Base-by-base conservation (phyloP, 2,888 invertebrate species). In the Orgyia antiqua region DNA sequence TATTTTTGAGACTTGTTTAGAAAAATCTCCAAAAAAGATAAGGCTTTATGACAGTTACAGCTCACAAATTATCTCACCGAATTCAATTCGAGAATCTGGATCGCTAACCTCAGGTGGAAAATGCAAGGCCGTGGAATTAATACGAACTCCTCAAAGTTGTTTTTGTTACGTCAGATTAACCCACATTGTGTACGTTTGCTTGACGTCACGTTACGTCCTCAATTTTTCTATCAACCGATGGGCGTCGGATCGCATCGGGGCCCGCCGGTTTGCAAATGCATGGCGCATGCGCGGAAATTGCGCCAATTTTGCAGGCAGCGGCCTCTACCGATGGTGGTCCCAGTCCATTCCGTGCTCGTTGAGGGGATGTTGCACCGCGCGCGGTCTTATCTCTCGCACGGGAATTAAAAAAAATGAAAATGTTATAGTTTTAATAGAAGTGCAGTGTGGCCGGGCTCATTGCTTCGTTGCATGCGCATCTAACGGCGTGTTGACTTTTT, bases 121-220 rank as follows among this genome's bases (percentile, higher is more conserved):
- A 29, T 36, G 32, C 40, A 38, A 35, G 25, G 31, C 28, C 32
- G 31, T 24, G 24, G 33, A 35, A 44, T 46, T 51, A 52, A 45
- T 48, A 51, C 47, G 25, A 51, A 37, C 40, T 60, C 58, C 13
- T 57, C 51, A 58, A 54, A 59, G 56, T 69, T 76, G 72, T 76
- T 77, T 77, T 75, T 68, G 70, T 74, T 72, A 66, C 65, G 71
- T 70, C 55, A 72, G 72, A 77, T 76, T 79, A 78, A 77, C 79
- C 77, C 72, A 75, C 71, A 78, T 77, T 72, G 74, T 68, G 69
- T 70, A 67, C 68, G 65, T 68, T 53, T 58, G 68, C 57, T 61
- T 86, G 84, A 86, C 84, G 84, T 86, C 84, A 84, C 71, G 62
- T 73, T 71, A 73, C 78, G 83, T 82, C 78, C 82, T 79, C 82